These are phyloP conservation scores for Hirudinaria manillensis DNA, from an alignment of 2,888 invertebrate genomes.

Conservation along the genomic window DNA sequence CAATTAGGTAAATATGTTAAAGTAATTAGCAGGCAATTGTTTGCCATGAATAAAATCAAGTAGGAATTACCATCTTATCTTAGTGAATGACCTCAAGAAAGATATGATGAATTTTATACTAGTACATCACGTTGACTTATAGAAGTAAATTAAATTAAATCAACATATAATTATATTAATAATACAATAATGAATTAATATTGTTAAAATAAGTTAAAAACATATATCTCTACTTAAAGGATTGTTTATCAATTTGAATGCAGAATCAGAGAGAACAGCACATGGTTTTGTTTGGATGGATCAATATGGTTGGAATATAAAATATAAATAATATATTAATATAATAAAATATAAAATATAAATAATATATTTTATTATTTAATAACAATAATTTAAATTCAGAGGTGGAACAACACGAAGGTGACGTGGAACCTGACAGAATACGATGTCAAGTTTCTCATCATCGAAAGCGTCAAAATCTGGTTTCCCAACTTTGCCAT, in stretches of 20 bases:
- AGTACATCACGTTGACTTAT: background rate
- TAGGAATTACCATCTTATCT: too few relatives aligned
- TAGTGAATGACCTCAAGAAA: too few relatives aligned
- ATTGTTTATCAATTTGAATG: background rate
- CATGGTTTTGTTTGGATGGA: constrained; percentile 24
- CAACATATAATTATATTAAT: background rate
- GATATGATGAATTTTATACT: too few relatives aligned
- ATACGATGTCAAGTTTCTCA: constrained; percentile 19
- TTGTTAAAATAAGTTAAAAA: background rate
- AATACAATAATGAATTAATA: background rate
- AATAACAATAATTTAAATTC: constrained; percentile 4
- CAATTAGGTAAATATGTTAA: too few relatives aligned
- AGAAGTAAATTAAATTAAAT: too few relatives aligned
- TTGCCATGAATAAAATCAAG: too few relatives aligned
- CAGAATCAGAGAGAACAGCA: constrained; percentile 29
- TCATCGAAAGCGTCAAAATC: background rate
- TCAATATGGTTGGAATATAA: constrained; percentile 22
- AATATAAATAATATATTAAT: background rate
- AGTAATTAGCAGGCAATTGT: too few relatives aligned
- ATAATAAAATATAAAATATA: background rate
- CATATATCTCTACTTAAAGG: background rate
- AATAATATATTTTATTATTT: background rate
- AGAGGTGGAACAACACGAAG: constrained; percentile 18
- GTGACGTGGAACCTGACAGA: constrained; percentile 18
- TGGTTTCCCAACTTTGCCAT: constrained; percentile 27